These are phyloP conservation scores for Zingel zingel DNA, from an alignment of 2,113 vertebrate species.

Conservation along the genomic window DNA sequence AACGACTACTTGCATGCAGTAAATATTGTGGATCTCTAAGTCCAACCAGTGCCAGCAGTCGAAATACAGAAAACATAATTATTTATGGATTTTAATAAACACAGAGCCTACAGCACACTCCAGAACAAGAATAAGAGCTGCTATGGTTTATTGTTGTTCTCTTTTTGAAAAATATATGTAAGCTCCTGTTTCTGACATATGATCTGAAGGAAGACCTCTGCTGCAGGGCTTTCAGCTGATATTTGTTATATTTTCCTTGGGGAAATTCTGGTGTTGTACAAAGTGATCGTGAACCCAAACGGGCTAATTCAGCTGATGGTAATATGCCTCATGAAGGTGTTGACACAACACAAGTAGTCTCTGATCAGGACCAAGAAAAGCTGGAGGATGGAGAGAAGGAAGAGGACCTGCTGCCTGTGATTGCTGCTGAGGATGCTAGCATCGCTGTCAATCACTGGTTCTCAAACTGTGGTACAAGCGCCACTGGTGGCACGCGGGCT, in stretches of 20 bases:
- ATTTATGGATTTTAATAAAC: slow-evolving; percentile 36
- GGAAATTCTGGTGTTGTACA: background rate
- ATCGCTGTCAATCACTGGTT: too few relatives aligned
- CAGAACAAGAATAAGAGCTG: background rate
- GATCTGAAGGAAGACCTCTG: background rate
- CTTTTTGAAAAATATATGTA: background rate
- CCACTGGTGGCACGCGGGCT: too few relatives aligned
- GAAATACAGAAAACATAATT: background rate
- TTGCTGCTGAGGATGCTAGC: too few relatives aligned
- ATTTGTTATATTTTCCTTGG: background rate
- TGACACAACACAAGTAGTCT: too few relatives aligned
- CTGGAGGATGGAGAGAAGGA: too few relatives aligned
- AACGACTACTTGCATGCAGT: background rate
- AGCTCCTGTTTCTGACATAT: background rate
- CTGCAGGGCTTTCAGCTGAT: background rate
- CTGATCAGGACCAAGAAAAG: too few relatives aligned
- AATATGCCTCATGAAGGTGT: too few relatives aligned
- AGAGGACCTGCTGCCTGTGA: too few relatives aligned
- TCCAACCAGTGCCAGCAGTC: background rate
- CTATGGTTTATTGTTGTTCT: background rate
- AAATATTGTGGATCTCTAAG: background rate
- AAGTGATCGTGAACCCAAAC: too few relatives aligned
- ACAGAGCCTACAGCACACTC: background rate
- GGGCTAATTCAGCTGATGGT: too few relatives aligned
- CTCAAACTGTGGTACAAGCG: too few relatives aligned